Evolutionary conservation across 2,888 invertebrate species (phyloP).

Genomic region (Lacanobia oleracea): DNA sequence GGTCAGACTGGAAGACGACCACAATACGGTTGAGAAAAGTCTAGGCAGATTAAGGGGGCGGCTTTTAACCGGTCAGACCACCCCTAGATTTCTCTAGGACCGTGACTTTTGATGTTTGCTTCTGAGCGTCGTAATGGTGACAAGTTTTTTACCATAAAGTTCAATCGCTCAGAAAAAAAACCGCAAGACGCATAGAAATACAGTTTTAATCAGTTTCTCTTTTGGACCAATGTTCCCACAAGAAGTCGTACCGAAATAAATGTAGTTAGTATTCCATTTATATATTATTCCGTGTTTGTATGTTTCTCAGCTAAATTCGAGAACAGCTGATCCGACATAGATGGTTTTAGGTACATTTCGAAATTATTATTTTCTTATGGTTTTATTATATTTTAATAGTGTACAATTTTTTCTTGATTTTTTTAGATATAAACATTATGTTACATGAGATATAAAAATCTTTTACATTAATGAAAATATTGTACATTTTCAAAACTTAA

Average conservation of each 20-base stretch:
- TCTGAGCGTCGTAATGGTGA: too few species aligned
- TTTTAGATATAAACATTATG: neutral
- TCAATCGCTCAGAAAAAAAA: too few species aligned
- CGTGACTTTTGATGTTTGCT: too few species aligned
- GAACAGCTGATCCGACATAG: constrained; percentile 46
- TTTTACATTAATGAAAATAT: neutral
- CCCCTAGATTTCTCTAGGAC: too few species aligned
- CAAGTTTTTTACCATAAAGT: too few species aligned
- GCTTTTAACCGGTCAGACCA: too few species aligned
- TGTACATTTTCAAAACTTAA: constrained; percentile 21
- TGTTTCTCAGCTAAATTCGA: constrained; percentile 35
- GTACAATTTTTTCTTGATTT: constrained; percentile 10
- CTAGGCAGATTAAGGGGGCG: neutral
- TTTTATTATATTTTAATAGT: constrained; percentile 16
- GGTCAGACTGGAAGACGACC: neutral
- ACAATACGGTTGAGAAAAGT: neutral
- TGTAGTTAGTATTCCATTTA: constrained; percentile 12
- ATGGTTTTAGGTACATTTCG: constrained; percentile 3
- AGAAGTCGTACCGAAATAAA: too few species aligned
- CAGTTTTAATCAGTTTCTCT: too few species aligned
- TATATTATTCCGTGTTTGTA: neutral
- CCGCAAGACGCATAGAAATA: too few species aligned
- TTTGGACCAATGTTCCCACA: too few species aligned
- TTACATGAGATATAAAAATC: too few species aligned
- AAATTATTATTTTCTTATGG: neutral